Conservation (phyloP, 2,113 vertebrate genomes). For the Illadopsis cleaveri region DNA sequence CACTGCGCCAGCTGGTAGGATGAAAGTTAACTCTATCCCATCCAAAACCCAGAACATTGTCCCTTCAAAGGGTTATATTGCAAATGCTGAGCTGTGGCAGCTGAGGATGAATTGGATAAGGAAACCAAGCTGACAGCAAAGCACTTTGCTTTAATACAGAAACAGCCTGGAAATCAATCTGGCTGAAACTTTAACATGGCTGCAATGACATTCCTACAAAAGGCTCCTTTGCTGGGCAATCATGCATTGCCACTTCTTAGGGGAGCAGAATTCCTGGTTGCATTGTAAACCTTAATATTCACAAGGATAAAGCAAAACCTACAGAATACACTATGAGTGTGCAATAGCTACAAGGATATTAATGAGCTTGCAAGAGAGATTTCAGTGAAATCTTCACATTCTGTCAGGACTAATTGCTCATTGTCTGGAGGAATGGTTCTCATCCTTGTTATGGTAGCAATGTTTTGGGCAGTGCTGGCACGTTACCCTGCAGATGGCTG, state of each 20-base stretch:
- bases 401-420: background rate
- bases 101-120: background rate
- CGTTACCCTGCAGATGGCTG: background rate
- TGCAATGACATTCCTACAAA: background rate
- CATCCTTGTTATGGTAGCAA: background rate
- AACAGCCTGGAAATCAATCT: background rate
- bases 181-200: background rate
- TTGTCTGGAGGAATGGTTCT: background rate
- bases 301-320: background rate
- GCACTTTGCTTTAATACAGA: background rate
- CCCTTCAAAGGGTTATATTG: background rate
- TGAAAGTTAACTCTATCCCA: background rate
- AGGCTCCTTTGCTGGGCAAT: background rate
- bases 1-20: background rate
- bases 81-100: background rate
- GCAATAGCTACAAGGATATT: background rate
- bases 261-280: background rate
- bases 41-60: background rate
- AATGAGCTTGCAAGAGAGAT: background rate
- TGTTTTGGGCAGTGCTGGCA: background rate
- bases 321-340: accelerated
- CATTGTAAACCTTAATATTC: background rate
- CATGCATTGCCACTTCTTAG: background rate
- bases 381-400: background rate
- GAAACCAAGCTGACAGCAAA: background rate